Percentiles rank a stretch among this genome's conserved stretches.
These are phyloP conservation scores for Sebastes trivittatus DNA, from an alignment of 2,797 vertebrate species.

Conservation along the genomic window DNA sequence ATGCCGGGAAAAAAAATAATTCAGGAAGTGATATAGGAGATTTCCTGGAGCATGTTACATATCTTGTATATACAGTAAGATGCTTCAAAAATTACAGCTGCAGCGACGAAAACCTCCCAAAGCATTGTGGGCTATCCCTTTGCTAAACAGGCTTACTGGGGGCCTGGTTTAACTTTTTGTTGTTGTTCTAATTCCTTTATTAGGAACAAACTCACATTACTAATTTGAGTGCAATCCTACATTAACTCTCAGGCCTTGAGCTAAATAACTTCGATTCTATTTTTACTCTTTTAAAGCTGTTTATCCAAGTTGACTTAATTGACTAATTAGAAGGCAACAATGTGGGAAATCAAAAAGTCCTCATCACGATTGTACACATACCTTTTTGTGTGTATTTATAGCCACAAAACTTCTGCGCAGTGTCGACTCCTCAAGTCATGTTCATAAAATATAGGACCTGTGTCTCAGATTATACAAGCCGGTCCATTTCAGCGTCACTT, in stretches of 20 bases:
- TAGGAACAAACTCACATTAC: constrained; percentile 2
- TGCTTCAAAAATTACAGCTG: not conserved
- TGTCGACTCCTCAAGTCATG: not conserved
- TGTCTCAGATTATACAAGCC: not conserved
- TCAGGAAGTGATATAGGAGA: not conserved
- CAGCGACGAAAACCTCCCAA: not conserved
- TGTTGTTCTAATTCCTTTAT: constrained; percentile 16
- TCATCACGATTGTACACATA: not conserved
- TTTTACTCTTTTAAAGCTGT: constrained; percentile 4
- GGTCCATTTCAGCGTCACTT: constrained; percentile 1
- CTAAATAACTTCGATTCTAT: constrained; percentile 15
- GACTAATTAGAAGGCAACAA: constrained; percentile 16
- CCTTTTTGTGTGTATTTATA: not conserved
- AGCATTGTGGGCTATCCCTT: not conserved
- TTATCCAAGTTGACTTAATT: constrained; percentile 26
- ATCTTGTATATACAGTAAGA: not conserved
- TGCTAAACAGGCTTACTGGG: not conserved
- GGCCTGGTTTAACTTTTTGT: constrained; percentile 5
- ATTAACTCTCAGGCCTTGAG: constrained; percentile 30
- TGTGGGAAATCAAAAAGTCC: not conserved
- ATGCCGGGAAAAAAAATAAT: not conserved
- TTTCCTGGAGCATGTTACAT: not conserved
- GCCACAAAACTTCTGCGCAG: not conserved
- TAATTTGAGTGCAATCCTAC: constrained; percentile 24
- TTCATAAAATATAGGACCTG: not conserved